Base-by-base conservation (phyloP, 64 coral and sea anemone genomes). In the Stylophora pistillata region DNA sequence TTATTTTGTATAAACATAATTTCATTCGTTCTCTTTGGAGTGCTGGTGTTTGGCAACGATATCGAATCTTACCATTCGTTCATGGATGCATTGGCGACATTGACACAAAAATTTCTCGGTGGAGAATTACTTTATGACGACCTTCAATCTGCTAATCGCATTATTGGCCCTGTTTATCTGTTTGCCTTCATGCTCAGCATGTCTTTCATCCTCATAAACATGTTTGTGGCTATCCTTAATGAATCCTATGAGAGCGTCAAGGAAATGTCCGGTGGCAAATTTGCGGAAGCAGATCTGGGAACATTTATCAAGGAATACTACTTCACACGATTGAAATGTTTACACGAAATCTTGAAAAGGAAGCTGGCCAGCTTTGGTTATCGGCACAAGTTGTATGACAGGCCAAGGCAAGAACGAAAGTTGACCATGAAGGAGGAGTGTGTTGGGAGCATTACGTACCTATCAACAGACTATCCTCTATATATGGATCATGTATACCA, bases 211-310 rank as follows among this genome's bases (percentile, higher is more conserved):
- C 82, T 97, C 29, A 79, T 97, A 31, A 97, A 97, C 88, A 97
- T 97, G 95, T 97, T 97, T 70, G 59, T 97, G 2, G 95, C 95
- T 12, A 97, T 97, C 90, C 87, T 97, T n/a, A 97, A 97, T 58
- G 95, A 97, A 10, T 90, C 91, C 20, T 97, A 93, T 21, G 95
- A 93, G 2, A 93, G 78, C 28, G 91, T 93, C 20, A 89, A 75
- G 30, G 55, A 90, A 31, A 53, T 97, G n/a, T 97, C 95, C 3
- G 95, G 95, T 15, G 95, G 95, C 0, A 97, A 60, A 76, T 97
- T 97, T 37, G 87, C 87, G 1, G 95, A 97, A 72, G 76, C 81
- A 30, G 81, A 97, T 2, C 95, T 93, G 37, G 95, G 95, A 53
- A 57, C 17, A 37, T 97, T 97, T 25, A 97, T 97, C 75, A 78